Evolutionary conservation across 2,797 vertebrate genomes (phyloP).

Genomic region (Gorsachius magnificus): DNA sequence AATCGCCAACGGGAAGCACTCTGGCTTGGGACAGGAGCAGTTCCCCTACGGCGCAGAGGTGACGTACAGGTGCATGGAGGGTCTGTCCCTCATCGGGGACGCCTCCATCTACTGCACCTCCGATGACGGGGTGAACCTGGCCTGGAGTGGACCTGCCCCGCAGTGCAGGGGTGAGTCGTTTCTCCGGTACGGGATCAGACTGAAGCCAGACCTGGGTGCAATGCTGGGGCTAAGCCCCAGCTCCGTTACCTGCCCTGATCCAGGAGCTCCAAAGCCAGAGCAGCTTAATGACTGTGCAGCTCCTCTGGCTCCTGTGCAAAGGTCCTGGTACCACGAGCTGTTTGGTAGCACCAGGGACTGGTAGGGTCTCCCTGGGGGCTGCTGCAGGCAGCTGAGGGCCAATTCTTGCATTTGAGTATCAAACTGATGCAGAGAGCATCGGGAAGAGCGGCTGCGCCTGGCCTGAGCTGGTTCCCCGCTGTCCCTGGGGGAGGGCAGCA

Average conservation of each 20-base stretch:
- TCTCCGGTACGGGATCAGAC: not conserved
- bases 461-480: fast-evolving
- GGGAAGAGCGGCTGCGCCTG: not conserved
- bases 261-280: not conserved
- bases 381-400: not conserved
- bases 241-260: not conserved
- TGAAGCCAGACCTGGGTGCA: not conserved
- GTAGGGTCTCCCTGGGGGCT: not conserved
- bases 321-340: not conserved
- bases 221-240: not conserved
- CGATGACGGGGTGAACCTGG: not conserved
- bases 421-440: not conserved
- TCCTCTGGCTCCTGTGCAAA: not conserved
- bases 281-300: fast-evolving
- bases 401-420: not conserved
- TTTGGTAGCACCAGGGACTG: not conserved
- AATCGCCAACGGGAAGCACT: not conserved
- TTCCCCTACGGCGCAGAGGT: not conserved
- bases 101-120: slow-evolving; percentile 20
- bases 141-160: not conserved
- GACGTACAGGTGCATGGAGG: not conserved
- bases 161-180: slow-evolving; percentile 13
- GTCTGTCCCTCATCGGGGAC: not conserved
- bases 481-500: not conserved
- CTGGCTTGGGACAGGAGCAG: fast-evolving